phyloP scores from a whole-genome alignment of 2,113 vertebrate species.

The Ibidorhyncha struthersii region DNA sequence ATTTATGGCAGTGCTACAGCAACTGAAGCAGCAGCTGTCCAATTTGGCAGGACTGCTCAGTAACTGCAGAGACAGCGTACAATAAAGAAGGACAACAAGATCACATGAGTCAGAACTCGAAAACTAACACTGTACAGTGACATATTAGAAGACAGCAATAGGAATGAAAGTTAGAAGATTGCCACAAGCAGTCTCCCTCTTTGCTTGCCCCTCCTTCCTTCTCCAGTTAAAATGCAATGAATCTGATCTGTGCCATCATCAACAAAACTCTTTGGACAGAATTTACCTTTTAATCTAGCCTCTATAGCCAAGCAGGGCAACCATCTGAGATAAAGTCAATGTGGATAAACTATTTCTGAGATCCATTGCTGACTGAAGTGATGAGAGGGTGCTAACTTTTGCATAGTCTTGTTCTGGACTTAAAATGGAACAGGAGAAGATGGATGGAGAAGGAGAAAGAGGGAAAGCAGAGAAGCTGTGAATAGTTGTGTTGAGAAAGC shows the following conservation, averaged over 20 bases:
- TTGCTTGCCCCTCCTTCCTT: neutral
- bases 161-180: neutral
- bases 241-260: neutral
- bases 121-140: conserved; percentile 5
- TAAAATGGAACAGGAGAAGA: neutral
- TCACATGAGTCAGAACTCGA: conserved; percentile 4
- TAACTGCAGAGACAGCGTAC: neutral
- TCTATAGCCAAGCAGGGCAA: neutral
- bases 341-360: neutral
- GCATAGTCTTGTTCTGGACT: neutral
- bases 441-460: neutral
- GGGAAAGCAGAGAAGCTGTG: neutral
- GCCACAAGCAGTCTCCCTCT: neutral
- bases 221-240: neutral
- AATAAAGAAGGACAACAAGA: neutral
- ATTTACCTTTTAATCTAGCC: neutral
- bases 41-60: conserved; percentile 13
- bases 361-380: neutral
- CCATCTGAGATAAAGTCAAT: neutral
- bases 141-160: neutral
- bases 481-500: neutral
- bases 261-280: neutral
- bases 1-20: neutral
- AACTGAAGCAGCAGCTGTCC: conserved; percentile 53
- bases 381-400: neutral